Base-by-base conservation (phyloP, 2,888 invertebrate species). In the Cheilosia variabilis region DNA sequence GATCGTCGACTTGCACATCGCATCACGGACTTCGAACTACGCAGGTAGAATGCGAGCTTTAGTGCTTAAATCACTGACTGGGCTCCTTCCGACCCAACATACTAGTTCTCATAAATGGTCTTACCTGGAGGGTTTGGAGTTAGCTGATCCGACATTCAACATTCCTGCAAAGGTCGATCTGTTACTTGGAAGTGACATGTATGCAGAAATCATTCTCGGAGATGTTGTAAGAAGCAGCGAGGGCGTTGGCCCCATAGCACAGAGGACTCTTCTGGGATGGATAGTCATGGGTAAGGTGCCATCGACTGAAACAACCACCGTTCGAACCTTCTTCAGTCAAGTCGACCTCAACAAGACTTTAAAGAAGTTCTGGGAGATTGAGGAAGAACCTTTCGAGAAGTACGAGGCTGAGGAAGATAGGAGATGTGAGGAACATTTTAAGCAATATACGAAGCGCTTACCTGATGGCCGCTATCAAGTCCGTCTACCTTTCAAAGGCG, bases 151-250 rank as follows among this genome's bases (percentile, higher is more conserved):
- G 15, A 34, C 13, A 3, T 63, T 63, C 19, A n/a, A 63, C 17
- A 31, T 50, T 13, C 63, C 63, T 1, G 47, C 63, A 34, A 63
- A 34, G 13, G 31, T 47, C 4, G 63, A 63, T 17, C 7, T 63
- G 15, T n/a, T n/a, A n/a, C n/a, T n/a, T n/a, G n/a, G n/a, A n/a
- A n/a, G n/a, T 41, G 62, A 37, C 41, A n/a, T 41, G 0, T 60
- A 24, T n/a, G 10, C 7, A 2, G 43, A 60, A 0, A 43, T 57
- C 4, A 9, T 57, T 2, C 27, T 22, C 5, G 41, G 58, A 37
- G 58, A 53, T 0, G 53, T 53, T n/a, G 19, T 37, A 4, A 13
- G 22, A 9, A 41, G 37, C 9, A 19, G 1, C 15, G 58, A 37
- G 5, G n/a, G 24, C 7, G 0, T 1, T 27, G 45, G 60, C 3